Evolutionary conservation across 1,140 invertebrate genomes (phyloP).

Genomic region (Tachypleus tridentatus): DNA sequence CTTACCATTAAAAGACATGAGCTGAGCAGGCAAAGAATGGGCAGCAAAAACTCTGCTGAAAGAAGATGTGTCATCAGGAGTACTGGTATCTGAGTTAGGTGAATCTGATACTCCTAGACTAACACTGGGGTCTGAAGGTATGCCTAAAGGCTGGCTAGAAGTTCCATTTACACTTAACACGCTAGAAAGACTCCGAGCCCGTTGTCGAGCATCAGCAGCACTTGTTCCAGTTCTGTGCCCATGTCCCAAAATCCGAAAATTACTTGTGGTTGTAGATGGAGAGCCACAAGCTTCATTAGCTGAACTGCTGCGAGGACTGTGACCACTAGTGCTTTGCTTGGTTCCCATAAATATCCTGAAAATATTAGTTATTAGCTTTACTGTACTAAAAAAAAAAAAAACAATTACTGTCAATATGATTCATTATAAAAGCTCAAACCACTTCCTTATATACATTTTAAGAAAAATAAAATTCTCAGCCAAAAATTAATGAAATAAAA

Average conservation of each 20-base stretch:
- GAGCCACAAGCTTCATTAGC: slow-evolving; percentile 11
- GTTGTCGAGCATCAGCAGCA: slow-evolving; percentile 52
- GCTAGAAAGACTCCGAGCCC: slow-evolving; percentile 65
- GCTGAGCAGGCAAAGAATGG: slow-evolving; percentile 76
- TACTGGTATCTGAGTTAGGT: slow-evolving; percentile 47
- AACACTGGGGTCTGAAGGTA: slow-evolving; percentile 29
- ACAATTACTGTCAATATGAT: too few relatives aligned
- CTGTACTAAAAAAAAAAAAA: too few relatives aligned
- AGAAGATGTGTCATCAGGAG: slow-evolving; percentile 38
- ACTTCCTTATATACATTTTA: too few relatives aligned
- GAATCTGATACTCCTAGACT: slow-evolving; percentile 44
- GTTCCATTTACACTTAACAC: slow-evolving; percentile 49
- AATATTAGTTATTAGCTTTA: too few relatives aligned
- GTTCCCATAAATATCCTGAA: slow-evolving; percentile 13
- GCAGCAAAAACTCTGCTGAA: slow-evolving; percentile 68
- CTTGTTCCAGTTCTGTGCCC: slow-evolving; percentile 10
- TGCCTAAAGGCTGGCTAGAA: slow-evolving; percentile 45
- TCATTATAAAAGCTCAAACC: too few relatives aligned
- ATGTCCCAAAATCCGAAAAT: slow-evolving; percentile 5
- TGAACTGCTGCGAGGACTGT: slow-evolving; percentile 12
- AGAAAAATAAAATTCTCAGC: too few relatives aligned
- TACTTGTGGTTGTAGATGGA: slow-evolving; percentile 10
- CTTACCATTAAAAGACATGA: slow-evolving; percentile 80
- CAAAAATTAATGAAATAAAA: too few relatives aligned
- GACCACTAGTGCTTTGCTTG: slow-evolving; percentile 21